Base-by-base conservation (phyloP, 2,113 vertebrate genomes). In the Thomomys bottae region DNA sequence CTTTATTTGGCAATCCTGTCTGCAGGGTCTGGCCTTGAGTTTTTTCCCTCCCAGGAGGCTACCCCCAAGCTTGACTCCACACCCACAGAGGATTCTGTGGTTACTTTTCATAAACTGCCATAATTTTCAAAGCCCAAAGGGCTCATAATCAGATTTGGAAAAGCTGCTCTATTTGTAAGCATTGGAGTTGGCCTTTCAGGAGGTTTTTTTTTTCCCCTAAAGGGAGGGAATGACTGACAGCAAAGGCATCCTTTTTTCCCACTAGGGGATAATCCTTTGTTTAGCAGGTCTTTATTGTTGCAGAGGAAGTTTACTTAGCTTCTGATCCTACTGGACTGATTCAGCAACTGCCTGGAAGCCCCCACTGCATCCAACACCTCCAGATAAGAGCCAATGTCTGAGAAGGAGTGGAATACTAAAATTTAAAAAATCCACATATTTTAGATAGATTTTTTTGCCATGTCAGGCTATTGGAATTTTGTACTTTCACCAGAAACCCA, bases 221-320 rank as follows among this genome's bases (percentile, higher is more conserved):
- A 86, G 96, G 87, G 95, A 97, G 95, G 15, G n/a, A 88, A 88
- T 95, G 93, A 97, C 77, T 95, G 96, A 89, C 84, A 96, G 95
- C 95, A 95, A 64, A 97, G 91, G 38, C 71, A 83, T 92, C 32
- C 79, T 79, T 96, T 96, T 84, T 92, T 88, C 95, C 78, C 86
- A 83, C 87, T 96, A 96, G 85, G 77, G 93, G 88, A 96, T 96
- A 96, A 97, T 97, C 84, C 95, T 97, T 96, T 97, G 73, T 97
- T 98, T 97, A 96, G 90, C 93, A 92, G 94, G 70, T 71, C 42
- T 96, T 93, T 64, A 76, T 90, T 95, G 82, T 94, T 23, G 1
- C 38, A 1, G 94, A 94, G 97, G 96, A 97, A 75, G 86, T 97
- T 98, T 97, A 83, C 92, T 96, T 87, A 97, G 87, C 54, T 61